A percentile compares a stretch with the other conserved stretches of the same genome.
Conservation (phyloP, 2,888 invertebrate genomes). For the Oligia strigilis region DNA sequence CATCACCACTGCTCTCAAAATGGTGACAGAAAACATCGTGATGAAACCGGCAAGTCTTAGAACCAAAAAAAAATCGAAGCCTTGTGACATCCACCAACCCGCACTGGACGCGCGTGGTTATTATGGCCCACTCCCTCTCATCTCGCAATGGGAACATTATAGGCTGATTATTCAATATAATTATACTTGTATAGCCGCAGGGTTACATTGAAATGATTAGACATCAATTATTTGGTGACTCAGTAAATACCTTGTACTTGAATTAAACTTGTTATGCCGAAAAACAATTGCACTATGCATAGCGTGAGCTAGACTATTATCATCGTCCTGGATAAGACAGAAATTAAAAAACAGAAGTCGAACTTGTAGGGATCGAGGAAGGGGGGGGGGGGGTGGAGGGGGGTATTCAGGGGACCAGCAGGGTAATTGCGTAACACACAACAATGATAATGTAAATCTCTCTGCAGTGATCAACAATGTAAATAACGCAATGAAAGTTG, state of each 20-base stretch:
- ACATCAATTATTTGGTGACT: conserved; percentile 22
- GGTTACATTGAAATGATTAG: conserved; percentile 9
- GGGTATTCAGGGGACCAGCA: no score
- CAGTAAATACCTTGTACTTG: conserved; percentile 16
- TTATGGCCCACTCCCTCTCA: no score
- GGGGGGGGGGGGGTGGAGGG: no score
- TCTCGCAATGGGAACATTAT: neutral
- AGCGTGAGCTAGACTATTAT: conserved; percentile 14
- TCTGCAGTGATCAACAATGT: no score
- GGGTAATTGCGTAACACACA: no score
- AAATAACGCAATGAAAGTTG: no score
- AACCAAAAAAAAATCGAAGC: neutral
- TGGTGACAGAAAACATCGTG: no score
- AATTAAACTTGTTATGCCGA: conserved; percentile 4
- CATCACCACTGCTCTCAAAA: no score
- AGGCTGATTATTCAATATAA: neutral
- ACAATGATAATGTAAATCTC: no score
- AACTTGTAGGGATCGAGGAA: no score
- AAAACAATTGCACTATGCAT: neutral
- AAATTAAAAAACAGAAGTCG: no score
- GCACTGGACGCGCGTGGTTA: neutral
- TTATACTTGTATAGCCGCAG: neutral
- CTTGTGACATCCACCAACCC: neutral
- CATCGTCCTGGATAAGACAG: neutral
- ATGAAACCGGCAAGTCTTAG: neutral